Evolutionary conservation across 2,888 invertebrate genomes (phyloP).

Genomic region (Caenorhabditis drosophilae): DNA sequence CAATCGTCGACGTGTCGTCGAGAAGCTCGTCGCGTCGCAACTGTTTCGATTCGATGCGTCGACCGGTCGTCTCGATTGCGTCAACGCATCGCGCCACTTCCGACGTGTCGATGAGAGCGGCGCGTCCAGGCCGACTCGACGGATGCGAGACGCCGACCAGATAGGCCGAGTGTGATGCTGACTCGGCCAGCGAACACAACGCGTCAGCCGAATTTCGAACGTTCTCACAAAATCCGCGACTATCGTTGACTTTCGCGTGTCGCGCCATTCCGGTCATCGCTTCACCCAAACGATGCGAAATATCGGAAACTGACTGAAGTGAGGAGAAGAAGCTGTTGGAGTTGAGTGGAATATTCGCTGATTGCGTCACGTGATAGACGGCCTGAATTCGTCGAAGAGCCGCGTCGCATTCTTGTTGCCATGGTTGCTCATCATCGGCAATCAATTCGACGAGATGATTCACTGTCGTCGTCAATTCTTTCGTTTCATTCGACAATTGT

Average conservation of each 20-base stretch:
- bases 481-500: conserved; percentile 46
- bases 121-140: conserved; percentile 81
- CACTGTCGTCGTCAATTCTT: conserved; percentile 72
- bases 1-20: conserved; percentile 81
- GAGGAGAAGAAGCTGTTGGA: conserved; percentile 76
- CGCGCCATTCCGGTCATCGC: conserved; percentile 92
- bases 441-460: conserved; percentile 84
- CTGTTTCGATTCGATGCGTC: conserved; percentile 65
- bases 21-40: conserved; percentile 51
- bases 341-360: conserved; percentile 85
- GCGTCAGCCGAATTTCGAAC: conserved; percentile 78
- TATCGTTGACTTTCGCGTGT: conserved; percentile 85
- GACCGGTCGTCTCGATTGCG: conserved; percentile 88
- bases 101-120: conserved; percentile 86
- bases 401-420: conserved; percentile 94
- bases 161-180: conserved; percentile 90
- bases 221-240: conserved; percentile 83
- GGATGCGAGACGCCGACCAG: conserved; percentile 91
- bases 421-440: conserved; percentile 88
- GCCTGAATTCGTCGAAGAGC: conserved; percentile 90
- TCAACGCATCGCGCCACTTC: conserved; percentile 86
- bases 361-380: conserved; percentile 81
- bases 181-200: conserved; percentile 89
- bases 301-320: conserved; percentile 76
- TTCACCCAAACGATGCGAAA: conserved; percentile 77